phyloP scores from a whole-genome alignment of 2,113 vertebrate species.

The Panurus biarmicus region DNA sequence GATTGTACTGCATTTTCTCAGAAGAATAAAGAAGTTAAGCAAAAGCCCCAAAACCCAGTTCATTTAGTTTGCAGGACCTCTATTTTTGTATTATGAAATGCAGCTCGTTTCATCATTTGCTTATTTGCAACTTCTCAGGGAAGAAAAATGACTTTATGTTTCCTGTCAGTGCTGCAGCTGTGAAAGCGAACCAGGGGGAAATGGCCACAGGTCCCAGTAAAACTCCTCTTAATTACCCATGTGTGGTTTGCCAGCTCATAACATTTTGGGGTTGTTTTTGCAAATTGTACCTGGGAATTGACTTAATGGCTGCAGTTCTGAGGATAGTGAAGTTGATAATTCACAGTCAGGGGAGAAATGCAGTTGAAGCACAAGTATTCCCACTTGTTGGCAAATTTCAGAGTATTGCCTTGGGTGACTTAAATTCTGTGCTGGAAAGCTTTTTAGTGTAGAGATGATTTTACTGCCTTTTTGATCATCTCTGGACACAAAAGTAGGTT shows the following conservation, averaged over 20 bases:
- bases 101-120: not conserved
- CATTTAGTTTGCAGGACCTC: not conserved
- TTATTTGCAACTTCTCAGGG: constrained; percentile 3
- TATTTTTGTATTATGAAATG: not conserved
- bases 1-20: not conserved
- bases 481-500: not conserved
- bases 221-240: not conserved
- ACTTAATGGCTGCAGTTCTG: not conserved
- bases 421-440: not conserved
- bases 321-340: not conserved
- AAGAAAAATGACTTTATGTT: not conserved
- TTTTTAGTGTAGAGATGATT: not conserved
- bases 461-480: not conserved
- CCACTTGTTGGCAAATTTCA: not conserved
- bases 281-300: not conserved
- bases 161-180: constrained; percentile 1
- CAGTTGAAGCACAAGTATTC: not conserved
- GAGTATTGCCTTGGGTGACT: not conserved
- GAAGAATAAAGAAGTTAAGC: not conserved
- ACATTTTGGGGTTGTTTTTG: not conserved
- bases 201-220: not conserved
- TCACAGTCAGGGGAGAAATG: not conserved
- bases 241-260: not conserved
- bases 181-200: not conserved
- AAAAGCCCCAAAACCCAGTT: not conserved